Base-by-base conservation (phyloP, 2,888 invertebrate genomes). In the Cephus nigrinus region DNA sequence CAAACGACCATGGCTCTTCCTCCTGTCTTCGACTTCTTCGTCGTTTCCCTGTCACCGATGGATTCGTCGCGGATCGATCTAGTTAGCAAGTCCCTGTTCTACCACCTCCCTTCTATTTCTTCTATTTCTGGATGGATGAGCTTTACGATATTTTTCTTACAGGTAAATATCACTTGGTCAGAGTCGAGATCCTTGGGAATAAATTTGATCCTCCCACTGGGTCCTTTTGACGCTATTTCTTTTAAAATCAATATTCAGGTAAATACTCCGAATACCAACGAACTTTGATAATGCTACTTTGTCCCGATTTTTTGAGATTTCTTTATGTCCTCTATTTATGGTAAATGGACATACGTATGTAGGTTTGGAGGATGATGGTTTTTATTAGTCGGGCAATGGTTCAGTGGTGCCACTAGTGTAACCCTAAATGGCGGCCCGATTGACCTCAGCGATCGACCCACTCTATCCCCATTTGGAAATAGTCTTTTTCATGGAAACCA, bases 31-130 rank as follows among this genome's bases (percentile, higher is more conserved):
- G 12, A 33, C 32, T 71, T 71, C 76, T 76, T 73, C 33, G 31
- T 75, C 73, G 79, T 73, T 75, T 73, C 15, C 35, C 80, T 78
- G 80, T 80, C 78, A 78, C 76, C 75, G 76, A 78, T 75, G 36
- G 68, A 80, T 80, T 78, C 68, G 79, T 78, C 75, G 3, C 75
- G 78, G 80, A 73, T 71, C 78, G 55, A 72, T 75, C 75, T 78
- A 78, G 80, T 80, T 80, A 80, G 76, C 77, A n/a, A 15, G 40
- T 12, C 68, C 68, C 32, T 33, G 12, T 33, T 71, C 31, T 3
- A 31, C 12, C 71, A 32, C 32, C 71, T 23, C 9, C 12, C 71
- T n/a, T n/a, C n/a, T n/a, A n/a, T n/a, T n/a, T n/a, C n/a, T n/a
- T n/a, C n/a, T n/a, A 23, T 55, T 55, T 55, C 23, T 55, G 55